Evolutionary conservation across 2,888 invertebrate species (phyloP).

Genomic region (Polyommatus iphigenia): DNA sequence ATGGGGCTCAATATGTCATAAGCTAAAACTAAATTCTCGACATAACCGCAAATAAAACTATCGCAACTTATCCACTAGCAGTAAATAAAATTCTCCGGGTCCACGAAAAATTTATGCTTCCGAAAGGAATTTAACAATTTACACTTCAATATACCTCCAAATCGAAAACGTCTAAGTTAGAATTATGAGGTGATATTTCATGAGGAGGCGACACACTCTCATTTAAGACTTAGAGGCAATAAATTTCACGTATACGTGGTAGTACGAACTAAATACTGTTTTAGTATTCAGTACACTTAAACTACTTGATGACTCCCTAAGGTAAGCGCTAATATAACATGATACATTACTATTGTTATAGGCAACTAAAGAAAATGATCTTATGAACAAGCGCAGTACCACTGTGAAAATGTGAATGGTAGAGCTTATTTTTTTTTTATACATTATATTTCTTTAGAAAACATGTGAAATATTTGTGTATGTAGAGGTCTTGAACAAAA

Average conservation of each 20-base stretch:
- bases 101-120: slow-evolving; percentile 17
- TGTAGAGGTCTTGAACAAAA: too few relatives aligned
- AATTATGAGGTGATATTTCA: slow-evolving; percentile 44
- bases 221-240: slow-evolving; percentile 40
- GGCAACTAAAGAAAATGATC: not conserved
- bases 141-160: slow-evolving; percentile 26
- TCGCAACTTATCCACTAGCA: not conserved
- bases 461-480: too few relatives aligned
- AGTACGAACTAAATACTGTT: slow-evolving; percentile 5
- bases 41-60: not conserved
- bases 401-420: too few relatives aligned
- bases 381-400: not conserved
- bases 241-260: slow-evolving; percentile 38
- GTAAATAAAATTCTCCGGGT: slow-evolving; percentile 8
- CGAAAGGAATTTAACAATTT: slow-evolving; percentile 29
- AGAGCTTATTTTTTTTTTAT: too few relatives aligned
- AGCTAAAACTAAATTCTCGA: not conserved
- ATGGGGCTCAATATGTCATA: not conserved
- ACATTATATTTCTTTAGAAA: too few relatives aligned
- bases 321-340: not conserved
- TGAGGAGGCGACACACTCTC: slow-evolving; percentile 39
- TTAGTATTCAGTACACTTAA: not conserved
- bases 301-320: not conserved
- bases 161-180: slow-evolving; percentile 39
- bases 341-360: not conserved